Base-by-base conservation (phyloP, 2,888 invertebrate genomes). In the Cartodere bifasciata region DNA sequence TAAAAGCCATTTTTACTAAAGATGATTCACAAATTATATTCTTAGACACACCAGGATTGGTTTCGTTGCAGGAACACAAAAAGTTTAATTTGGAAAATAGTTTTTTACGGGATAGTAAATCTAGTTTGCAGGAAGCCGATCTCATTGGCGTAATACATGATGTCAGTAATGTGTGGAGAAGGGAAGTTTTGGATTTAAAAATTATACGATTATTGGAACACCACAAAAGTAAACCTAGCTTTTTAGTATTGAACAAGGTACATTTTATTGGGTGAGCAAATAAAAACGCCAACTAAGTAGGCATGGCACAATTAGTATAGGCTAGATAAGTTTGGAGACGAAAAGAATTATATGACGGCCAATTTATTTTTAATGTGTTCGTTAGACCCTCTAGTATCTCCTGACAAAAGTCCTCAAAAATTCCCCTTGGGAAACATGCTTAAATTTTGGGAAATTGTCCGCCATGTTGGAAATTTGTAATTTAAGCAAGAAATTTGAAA, bases 21-120 rank as follows among this genome's bases (percentile, higher is more conserved):
- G 73, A 70, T n/a, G 66, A 82, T 36, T 79, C 83, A 2, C 97
- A 97, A 62, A 69, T 97, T 21, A 72, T 92, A 17, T 85, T 95
- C 52, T 64, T 90, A 15, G 97, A 97, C 52, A 94, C 94, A 3
- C 97, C 97, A 2, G 97, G 97, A 14, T 60, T 94, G 17, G 77
- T 91, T 0, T 72, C 75, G 13, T 59, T 64, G 23, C 63, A 63
- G 20, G 84, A 90, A 53, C 60, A 67, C 38, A 72, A 72, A 50
- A 78, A 66, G 82, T 72, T 68, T 48, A 60, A 70, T 14, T 58
- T 80, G 29, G 66, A 66, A 32, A 56, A 60, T 16, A 58, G 64
- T 1, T 75, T 83, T 52, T 51, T 67, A 20, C 68, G 65, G 21
- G 76, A 63, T 64, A 75, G 64, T 47, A 67, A 60, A 59, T 58